Evolutionary conservation across 2,113 vertebrate species (phyloP).

Genomic region (Dissostichus mawsoni): DNA sequence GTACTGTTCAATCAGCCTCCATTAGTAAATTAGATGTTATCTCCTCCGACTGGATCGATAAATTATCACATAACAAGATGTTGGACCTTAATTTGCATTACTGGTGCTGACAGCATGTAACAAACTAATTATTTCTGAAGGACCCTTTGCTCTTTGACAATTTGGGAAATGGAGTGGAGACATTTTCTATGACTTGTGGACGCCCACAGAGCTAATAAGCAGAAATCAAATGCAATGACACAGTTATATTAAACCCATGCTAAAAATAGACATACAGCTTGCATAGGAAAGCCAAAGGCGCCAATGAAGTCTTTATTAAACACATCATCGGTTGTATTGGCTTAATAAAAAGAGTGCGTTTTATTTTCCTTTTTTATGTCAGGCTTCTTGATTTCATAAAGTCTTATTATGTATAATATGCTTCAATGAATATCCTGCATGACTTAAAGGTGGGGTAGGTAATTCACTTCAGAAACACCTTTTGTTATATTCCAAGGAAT

Average conservation of each 20-base stretch:
- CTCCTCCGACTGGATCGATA: constrained; percentile 70
- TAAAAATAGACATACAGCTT: constrained; percentile 10
- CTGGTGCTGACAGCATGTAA: constrained; percentile 57
- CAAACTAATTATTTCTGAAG: constrained; percentile 69
- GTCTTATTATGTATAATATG: constrained; percentile 23
- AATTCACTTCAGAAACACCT: too few relatives aligned
- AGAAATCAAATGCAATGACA: constrained; percentile 36
- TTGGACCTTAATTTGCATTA: constrained; percentile 68
- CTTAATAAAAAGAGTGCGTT: constrained; percentile 51
- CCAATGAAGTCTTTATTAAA: constrained; percentile 39
- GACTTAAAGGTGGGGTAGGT: background rate
- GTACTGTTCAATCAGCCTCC: constrained; percentile 65
- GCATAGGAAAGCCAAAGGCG: constrained; percentile 7
- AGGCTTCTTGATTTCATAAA: constrained; percentile 19
- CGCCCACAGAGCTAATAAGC: constrained; percentile 16
- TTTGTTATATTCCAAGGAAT: too few relatives aligned
- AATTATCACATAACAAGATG: constrained; percentile 78
- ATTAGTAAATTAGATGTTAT: constrained; percentile 77
- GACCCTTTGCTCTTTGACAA: constrained; percentile 47
- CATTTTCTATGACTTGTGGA: constrained; percentile 33
- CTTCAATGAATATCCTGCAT: constrained; percentile 5
- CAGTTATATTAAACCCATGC: constrained; percentile 32
- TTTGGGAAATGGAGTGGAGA: constrained; percentile 47
- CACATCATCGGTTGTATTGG: constrained; percentile 25
- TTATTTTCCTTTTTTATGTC: constrained; percentile 42